Evolutionary conservation across 92 coral and sea anemone species (phyloP).

Genomic region (Hydrozoanthus gracilis): DNA sequence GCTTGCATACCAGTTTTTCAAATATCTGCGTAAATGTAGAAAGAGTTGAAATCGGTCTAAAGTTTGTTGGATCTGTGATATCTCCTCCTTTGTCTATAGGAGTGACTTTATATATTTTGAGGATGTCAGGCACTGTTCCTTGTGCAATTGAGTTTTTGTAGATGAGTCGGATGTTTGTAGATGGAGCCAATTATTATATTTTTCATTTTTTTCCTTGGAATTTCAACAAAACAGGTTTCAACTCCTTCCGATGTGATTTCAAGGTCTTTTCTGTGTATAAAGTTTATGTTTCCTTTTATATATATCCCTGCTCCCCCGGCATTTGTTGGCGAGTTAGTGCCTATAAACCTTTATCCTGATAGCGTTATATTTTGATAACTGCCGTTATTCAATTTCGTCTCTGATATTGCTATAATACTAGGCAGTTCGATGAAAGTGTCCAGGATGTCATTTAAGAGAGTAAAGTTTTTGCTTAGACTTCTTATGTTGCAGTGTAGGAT

Average conservation of each 20-base stretch:
- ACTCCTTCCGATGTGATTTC: neutral
- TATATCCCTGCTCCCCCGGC: slow-evolving; percentile 31
- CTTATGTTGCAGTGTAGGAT: neutral
- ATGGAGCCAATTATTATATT: neutral
- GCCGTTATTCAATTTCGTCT: neutral
- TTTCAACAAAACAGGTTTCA: neutral
- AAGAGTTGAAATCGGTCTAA: too few relatives aligned
- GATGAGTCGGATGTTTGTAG: too few relatives aligned
- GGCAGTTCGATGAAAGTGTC: neutral
- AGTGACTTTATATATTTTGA: too few relatives aligned
- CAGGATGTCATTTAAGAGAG: too few relatives aligned
- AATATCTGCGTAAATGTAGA: too few relatives aligned
- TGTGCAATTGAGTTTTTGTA: too few relatives aligned
- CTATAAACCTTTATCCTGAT: neutral
- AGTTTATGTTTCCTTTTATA: neutral
- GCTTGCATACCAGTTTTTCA: too few relatives aligned
- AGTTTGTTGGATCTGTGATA: too few relatives aligned
- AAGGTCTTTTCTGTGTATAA: neutral
- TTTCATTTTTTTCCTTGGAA: neutral
- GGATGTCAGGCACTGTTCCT: too few relatives aligned
- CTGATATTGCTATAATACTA: neutral
- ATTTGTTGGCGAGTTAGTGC: neutral
- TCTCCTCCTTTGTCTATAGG: too few relatives aligned
- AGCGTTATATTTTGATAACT: neutral
- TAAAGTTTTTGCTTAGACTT: too few relatives aligned